phyloP scores from a whole-genome alignment of 2,797 vertebrate genomes.

The Falco berigora region DNA sequence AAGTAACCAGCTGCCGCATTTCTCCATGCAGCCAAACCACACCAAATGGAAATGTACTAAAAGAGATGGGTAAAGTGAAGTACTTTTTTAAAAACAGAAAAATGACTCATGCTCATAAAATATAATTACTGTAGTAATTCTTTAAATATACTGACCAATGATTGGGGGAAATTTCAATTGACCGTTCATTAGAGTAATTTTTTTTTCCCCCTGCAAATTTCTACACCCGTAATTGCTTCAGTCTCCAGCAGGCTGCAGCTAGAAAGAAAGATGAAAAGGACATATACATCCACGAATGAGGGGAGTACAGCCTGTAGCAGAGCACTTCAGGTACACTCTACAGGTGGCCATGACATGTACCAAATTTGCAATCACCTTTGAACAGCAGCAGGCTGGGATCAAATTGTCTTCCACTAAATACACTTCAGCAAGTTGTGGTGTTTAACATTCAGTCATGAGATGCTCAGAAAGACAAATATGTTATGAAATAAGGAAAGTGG shows the following conservation, averaged over 20 bases:
- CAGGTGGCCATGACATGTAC: neutral
- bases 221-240: neutral
- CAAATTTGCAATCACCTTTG: neutral
- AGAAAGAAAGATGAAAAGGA: neutral
- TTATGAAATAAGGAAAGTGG: neutral
- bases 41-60: conserved; percentile 78
- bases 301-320: neutral
- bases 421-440: neutral
- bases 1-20: conserved; percentile 68
- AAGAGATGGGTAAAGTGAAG: conserved; percentile 68
- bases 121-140: conserved; percentile 70
- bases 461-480: neutral
- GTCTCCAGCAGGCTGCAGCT: neutral
- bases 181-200: conserved; percentile 24
- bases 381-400: neutral
- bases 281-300: neutral
- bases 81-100: conserved; percentile 71
- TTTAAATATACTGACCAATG: conserved; percentile 65
- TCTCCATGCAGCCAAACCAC: conserved; percentile 71
- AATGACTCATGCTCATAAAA: conserved; percentile 74
- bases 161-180: conserved; percentile 38
- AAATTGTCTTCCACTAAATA: neutral
- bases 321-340: neutral
- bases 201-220: neutral
- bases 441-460: neutral